Base-by-base conservation (phyloP, 2,113 vertebrate species). In the Empidonax traillii region DNA sequence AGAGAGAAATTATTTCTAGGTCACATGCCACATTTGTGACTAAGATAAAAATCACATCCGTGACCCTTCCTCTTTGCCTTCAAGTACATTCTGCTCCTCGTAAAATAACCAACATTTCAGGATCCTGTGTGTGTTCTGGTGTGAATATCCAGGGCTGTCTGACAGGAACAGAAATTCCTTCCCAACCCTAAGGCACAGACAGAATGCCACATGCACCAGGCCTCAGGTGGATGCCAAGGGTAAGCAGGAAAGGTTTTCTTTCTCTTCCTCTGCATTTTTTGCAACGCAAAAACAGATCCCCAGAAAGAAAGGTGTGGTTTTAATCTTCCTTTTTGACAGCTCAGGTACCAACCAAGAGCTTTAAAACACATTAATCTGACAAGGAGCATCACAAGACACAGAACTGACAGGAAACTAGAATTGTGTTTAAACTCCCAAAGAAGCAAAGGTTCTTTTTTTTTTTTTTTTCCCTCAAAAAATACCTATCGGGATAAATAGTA, bases 311-410 rank as follows among this genome's bases (percentile, higher is more conserved):
- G 23, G 43, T 52, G 35, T 51, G 35, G 15, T 78, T 91, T 78
- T 93, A 81, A 87, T 82, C 77, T 67, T 76, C 55, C 20, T 71
- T 93, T 86, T 23, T 89, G 85, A 82, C 74, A 94, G 69, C 61
- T 93, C 69, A 85, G 81, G 81, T 84, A 63, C 47, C 47, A 21
- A 55, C 39, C 1, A 0, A 67, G 13, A 63, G 27, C 43, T 96
- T 93, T 82, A 82, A 75, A 85, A 59, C 35, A 89, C 44, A 68
- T 25, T 94, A 86, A 86, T 81, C 69, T 91, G 81, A 81, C 47
- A 91, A 59, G 56, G 33, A 87, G 19, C 9, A 13, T 81, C 47
- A 84, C 25, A 63, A 87, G 77, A 78, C 3, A 1, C 22, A 77
- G 46, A 59, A 69, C 2, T 47, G 66, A 78, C 62, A 93, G 27